phyloP scores from a whole-genome alignment of 2,888 invertebrate genomes.

The Danaus chrysippus region DNA sequence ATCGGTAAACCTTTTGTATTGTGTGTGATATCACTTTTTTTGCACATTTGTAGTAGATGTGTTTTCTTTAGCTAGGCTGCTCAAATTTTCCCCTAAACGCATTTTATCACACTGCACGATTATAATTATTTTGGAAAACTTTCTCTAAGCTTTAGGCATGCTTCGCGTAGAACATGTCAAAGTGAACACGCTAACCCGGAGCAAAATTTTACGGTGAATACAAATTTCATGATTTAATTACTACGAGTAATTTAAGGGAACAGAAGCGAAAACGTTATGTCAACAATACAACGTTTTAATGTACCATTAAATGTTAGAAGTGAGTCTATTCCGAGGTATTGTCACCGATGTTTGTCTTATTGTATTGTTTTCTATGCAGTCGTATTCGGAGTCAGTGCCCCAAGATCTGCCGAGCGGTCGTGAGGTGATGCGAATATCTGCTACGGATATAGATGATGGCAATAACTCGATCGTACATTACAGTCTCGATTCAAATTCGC shows the following conservation, averaged over 20 bases:
- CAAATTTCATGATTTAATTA: constrained; percentile 21
- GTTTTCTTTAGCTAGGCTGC: constrained; percentile 77
- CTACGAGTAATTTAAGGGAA: constrained; percentile 17
- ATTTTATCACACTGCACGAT: constrained; percentile 78
- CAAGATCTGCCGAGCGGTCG: constrained; percentile 85
- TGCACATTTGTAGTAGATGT: constrained; percentile 76
- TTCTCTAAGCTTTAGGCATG: constrained; percentile 76
- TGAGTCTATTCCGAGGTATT: constrained; percentile 2
- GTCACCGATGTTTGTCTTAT: constrained; percentile 1
- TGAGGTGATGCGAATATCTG: constrained; percentile 93
- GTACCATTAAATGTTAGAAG: constrained; percentile 6
- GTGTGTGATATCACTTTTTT: constrained; percentile 73
- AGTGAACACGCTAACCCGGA: constrained; percentile 38
- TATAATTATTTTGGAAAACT: constrained; percentile 73
- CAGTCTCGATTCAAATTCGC: constrained; percentile 72
- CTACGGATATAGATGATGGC: constrained; percentile 95
- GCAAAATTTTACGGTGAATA: constrained; percentile 34
- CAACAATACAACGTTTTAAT: not conserved
- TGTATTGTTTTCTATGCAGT: constrained; percentile 51
- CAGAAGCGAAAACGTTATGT: too few species aligned
- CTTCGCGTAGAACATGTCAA: constrained; percentile 72
- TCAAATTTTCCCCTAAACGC: constrained; percentile 72
- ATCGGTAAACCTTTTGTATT: constrained; percentile 71
- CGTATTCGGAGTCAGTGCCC: constrained; percentile 86
- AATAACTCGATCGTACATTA: constrained; percentile 93